A percentile compares a stretch with the other conserved stretches of the same genome.
These are phyloP conservation scores for Zaprionus gabonicus DNA, from an alignment of 1,140 invertebrate species.

Conservation along the genomic window DNA sequence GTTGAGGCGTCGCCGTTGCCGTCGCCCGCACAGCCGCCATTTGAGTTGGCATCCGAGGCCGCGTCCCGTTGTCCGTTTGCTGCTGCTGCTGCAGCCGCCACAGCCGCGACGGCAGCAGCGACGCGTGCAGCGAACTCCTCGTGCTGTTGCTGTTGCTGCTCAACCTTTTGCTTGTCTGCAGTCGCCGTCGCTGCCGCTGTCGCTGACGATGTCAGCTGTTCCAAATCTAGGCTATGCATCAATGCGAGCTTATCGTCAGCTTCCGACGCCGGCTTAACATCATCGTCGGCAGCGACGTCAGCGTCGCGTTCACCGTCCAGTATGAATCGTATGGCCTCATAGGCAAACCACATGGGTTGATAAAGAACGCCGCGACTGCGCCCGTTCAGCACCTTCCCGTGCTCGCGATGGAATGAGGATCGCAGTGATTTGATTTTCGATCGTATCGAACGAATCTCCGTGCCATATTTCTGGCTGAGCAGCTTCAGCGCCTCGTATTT, in stretches of 20 bases:
- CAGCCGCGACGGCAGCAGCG: constrained; percentile 71
- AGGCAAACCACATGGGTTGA: constrained; percentile 84
- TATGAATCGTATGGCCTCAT: constrained; percentile 81
- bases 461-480: constrained; percentile 77
- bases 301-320: constrained; percentile 74
- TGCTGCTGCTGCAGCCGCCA: constrained; percentile 62
- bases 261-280: constrained; percentile 52
- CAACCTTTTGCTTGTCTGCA: constrained; percentile 50
- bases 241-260: constrained; percentile 60
- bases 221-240: constrained; percentile 74
- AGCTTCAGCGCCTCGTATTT: constrained; percentile 80
- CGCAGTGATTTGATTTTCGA: constrained; percentile 83
- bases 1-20: constrained; percentile 26
- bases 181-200: constrained; percentile 13
- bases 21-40: constrained; percentile 41
- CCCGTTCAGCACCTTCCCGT: constrained; percentile 80
- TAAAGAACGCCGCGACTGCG: constrained; percentile 73
- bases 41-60: constrained; percentile 28
- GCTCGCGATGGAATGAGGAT: constrained; percentile 80
- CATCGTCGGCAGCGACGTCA: constrained; percentile 26
- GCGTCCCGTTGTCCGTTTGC: constrained; percentile 56
- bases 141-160: constrained; percentile 43
- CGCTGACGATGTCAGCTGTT: constrained; percentile 63
- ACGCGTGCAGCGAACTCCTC: constrained; percentile 64
- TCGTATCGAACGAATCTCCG: constrained; percentile 79